A percentile compares a stretch with the other conserved stretches of the same genome.
Evolutionary conservation across 2,113 vertebrate species (phyloP).

Genomic region (Pagrus major): DNA sequence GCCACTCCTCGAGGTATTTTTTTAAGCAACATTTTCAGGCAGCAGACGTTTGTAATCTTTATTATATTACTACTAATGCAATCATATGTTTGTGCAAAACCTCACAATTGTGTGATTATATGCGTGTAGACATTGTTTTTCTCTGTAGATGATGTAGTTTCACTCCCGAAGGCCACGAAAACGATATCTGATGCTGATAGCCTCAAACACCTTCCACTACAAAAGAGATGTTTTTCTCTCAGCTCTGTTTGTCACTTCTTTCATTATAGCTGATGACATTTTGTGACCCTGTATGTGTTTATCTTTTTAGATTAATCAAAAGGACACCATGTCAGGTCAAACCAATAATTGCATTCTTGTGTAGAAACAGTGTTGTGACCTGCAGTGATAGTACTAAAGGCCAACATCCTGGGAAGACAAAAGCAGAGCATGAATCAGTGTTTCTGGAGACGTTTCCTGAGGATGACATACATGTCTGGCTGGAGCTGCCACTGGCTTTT

Average conservation of each 20-base stretch:
- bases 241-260: slow-evolving; percentile 27
- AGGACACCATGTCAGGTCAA: slow-evolving; percentile 12
- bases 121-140: background rate
- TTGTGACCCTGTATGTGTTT: background rate
- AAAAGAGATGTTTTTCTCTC: slow-evolving; percentile 2
- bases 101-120: background rate
- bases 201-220: background rate
- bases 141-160: background rate
- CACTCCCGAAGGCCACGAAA: background rate
- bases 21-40: background rate
- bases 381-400: slow-evolving; percentile 7
- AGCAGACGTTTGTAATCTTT: background rate
- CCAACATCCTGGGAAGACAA: background rate
- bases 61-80: background rate
- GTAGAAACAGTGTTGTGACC: slow-evolving; percentile 3
- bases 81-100: background rate
- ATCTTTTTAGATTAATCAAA: slow-evolving; percentile 26
- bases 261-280: slow-evolving; percentile 24
- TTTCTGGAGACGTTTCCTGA: slow-evolving; percentile 22
- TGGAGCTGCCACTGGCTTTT: background rate
- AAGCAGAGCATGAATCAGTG: slow-evolving; percentile 16
- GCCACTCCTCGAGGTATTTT: background rate
- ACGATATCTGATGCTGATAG: background rate
- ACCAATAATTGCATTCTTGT: slow-evolving; percentile 27
- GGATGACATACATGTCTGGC: slow-evolving; percentile 39